These are phyloP conservation scores for Leucosticte australis DNA, from an alignment of 2,113 vertebrate genomes.

Conservation along the genomic window DNA sequence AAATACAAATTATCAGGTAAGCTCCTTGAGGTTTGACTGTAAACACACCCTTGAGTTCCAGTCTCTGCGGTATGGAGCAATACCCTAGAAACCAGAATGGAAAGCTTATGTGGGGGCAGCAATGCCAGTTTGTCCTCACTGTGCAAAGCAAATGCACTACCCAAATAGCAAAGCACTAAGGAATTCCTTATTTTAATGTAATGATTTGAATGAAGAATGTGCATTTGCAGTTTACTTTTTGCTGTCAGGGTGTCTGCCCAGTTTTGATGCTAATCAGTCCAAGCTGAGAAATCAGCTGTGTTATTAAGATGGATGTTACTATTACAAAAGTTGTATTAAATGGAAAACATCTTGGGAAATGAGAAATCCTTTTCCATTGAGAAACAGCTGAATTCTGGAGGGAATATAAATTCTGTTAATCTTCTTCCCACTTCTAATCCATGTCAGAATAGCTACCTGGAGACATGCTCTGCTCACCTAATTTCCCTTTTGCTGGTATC, in stretches of 20 bases:
- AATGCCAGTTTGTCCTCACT: not conserved
- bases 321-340: not conserved
- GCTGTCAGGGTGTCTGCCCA: not conserved
- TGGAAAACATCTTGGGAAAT: not conserved
- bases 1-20: not conserved
- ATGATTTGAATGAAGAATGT: not conserved
- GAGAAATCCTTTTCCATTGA: not conserved
- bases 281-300: not conserved
- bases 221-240: not conserved
- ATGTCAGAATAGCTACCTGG: not conserved
- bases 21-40: not conserved
- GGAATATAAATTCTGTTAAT: not conserved
- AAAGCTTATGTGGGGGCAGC: accelerated
- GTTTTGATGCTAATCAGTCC: not conserved
- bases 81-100: not conserved
- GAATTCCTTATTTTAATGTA: not conserved
- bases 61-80: not conserved
- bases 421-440: not conserved
- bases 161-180: not conserved
- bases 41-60: not conserved
- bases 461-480: not conserved
- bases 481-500: not conserved
- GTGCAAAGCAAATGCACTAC: not conserved
- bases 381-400: not conserved
- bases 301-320: not conserved